Conservation (phyloP, 2,113 vertebrate genomes). For the Andinoacara biseriatus region DNA sequence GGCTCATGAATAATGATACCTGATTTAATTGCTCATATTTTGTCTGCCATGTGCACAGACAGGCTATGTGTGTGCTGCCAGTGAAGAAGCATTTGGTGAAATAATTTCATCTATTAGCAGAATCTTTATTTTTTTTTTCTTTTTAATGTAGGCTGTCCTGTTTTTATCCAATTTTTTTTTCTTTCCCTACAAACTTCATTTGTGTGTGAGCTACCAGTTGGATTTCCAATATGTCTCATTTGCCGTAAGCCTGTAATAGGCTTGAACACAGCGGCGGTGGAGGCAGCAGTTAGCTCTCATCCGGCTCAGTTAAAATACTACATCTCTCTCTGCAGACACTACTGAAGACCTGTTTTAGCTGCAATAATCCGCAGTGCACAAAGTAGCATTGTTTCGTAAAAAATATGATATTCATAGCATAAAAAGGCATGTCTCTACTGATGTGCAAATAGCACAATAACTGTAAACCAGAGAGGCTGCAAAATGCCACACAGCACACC, state of each 20-base stretch:
- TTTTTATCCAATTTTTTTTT: background rate
- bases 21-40: background rate
- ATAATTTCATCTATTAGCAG: background rate
- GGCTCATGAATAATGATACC: conserved; percentile 6
- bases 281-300: conserved; percentile 25
- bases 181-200: conserved; percentile 7
- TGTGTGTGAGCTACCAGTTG: background rate
- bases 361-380: background rate
- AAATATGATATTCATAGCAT: background rate
- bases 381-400: background rate
- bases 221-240: conserved; percentile 29
- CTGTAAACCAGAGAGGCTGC: background rate
- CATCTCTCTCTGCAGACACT: background rate
- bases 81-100: background rate
- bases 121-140: too few relatives aligned
- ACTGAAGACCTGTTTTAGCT: background rate
- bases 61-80: background rate
- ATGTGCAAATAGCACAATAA: background rate
- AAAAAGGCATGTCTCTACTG: background rate
- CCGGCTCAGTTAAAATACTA: conserved; percentile 18
- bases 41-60: background rate
- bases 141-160: background rate
- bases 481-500: too few relatives aligned
- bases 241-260: conserved; percentile 66
- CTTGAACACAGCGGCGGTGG: conserved; percentile 45